Conservation (phyloP, 1,140 invertebrate species). For the Ceratosolen solmsi region DNA sequence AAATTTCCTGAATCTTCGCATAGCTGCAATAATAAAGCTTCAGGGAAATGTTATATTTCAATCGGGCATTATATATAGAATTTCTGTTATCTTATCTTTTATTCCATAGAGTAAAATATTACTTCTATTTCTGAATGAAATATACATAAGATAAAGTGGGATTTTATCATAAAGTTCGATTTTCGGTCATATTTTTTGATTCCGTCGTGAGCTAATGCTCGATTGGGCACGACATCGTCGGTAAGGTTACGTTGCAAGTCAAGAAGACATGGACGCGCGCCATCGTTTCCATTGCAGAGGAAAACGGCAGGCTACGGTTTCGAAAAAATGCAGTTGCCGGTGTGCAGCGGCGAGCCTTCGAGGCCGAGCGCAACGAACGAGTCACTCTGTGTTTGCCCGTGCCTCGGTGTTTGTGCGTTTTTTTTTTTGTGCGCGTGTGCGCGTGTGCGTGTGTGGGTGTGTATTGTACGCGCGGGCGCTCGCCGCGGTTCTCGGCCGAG, state of each 20-base stretch:
- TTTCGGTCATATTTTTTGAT: neutral
- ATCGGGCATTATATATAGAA: neutral
- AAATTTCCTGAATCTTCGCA: too few relatives aligned
- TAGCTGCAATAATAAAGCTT: too few relatives aligned
- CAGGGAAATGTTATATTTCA: neutral
- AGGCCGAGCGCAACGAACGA: neutral
- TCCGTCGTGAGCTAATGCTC: neutral
- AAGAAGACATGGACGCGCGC: too few relatives aligned
- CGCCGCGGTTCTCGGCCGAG: constrained; percentile 13
- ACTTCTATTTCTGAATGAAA: constrained; percentile 14
- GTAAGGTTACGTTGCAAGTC: too few relatives aligned
- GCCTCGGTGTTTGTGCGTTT: too few relatives aligned
- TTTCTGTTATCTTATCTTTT: constrained; percentile 20
- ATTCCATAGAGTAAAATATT: constrained; percentile 7
- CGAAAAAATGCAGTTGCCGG: neutral
- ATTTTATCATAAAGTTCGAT: neutral
- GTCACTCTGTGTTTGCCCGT: neutral
- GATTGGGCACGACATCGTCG: too few relatives aligned
- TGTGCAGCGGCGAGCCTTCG: neutral
- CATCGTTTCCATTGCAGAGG: too few relatives aligned
- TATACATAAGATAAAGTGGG: constrained; percentile 26
- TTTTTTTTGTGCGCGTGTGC: too few relatives aligned
- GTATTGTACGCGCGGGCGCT: neutral
- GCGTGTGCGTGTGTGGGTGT: too few relatives aligned
- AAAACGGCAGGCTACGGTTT: too few relatives aligned